Evolutionary conservation across 2,797 vertebrate genomes (phyloP), one percentile per base, ranked within the genome.

Genomic region (Lutjanus campechanus): DNA sequence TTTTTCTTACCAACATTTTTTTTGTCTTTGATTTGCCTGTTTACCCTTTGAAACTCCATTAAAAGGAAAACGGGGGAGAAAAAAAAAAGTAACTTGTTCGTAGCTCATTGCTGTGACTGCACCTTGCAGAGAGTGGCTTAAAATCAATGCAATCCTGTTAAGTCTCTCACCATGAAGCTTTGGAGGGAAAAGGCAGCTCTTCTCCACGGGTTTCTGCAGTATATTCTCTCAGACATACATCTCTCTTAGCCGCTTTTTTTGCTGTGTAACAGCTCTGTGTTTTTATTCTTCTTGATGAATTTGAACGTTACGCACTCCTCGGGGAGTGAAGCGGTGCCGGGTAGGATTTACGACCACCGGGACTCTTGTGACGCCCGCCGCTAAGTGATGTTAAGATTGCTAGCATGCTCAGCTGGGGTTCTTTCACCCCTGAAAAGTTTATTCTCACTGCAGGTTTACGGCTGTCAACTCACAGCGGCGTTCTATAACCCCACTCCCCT

Each of bases 61-160:
- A 78, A 85, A 83, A 74, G 41, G 9, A 79, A 73, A 73, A 22
- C 20, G 25, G 29, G 29, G 29, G 0, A 1, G 43, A 3, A 49
- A 43, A 61, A 53, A 71, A 70, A 79, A 80, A 62, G 47, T 20
- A 58, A 77, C 61, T 67, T 71, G 67, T 78, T 78, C 12, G 29
- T 43, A 62, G 74, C 69, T 77, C 71, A 69, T 69, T 82, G 76
- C 58, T 15, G 13, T 72, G 80, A 78, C 77, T 82, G 58, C 70
- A 73, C 25, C 49, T 59, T 5, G 29, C 69, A 46, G 64, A 69
- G 75, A 77, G 55, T 69, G 73, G 36, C 73, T 88, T 72, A 79
- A 81, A 87, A 88, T 89, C 84, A 83, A 76, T 82, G 72, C 47
- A 62, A 46, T 82, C 76, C 73, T 77, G 75, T 82, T 76, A 79